Evolutionary conservation across 1,140 invertebrate genomes (phyloP).

Genomic region (Globodera rostochiensis): DNA sequence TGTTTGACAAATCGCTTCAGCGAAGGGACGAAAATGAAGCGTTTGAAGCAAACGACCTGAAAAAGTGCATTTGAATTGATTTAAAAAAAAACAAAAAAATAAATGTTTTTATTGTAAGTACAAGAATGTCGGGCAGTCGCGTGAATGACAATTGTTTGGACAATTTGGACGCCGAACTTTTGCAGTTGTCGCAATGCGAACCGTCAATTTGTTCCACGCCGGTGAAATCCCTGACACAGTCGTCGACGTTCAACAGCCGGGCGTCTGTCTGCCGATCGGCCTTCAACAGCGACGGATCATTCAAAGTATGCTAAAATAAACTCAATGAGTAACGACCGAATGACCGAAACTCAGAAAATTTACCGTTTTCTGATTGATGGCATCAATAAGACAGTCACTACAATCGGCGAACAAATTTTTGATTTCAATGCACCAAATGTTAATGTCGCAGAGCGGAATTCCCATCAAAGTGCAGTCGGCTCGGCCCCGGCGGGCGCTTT

Average conservation of each 20-base stretch:
- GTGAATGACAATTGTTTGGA: slow-evolving; percentile 26
- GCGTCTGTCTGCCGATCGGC: not conserved
- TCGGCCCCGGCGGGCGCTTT: not conserved
- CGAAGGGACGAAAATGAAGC: slow-evolving; percentile 77
- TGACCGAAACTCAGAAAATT: too few species aligned
- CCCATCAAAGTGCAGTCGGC: not conserved
- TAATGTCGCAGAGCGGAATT: not conserved
- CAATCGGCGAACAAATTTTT: not conserved
- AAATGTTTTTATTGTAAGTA: not conserved
- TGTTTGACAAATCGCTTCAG: slow-evolving; percentile 82
- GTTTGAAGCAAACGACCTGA: slow-evolving; percentile 83
- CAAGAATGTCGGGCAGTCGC: slow-evolving; percentile 25
- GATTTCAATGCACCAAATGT: slow-evolving; percentile 12
- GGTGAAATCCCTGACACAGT: slow-evolving; percentile 27
- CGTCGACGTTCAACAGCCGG: slow-evolving; percentile 7
- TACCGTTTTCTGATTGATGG: not conserved
- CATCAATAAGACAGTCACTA: not conserved
- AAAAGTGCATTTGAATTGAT: slow-evolving; percentile 38
- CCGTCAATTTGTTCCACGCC: not conserved
- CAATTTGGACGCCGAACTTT: not conserved
- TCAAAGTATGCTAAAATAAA: not conserved
- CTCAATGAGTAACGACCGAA: not conserved
- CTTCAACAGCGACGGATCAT: not conserved
- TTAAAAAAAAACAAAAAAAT: too few species aligned
- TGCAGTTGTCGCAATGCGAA: slow-evolving; percentile 29